Base-by-base conservation (phyloP, 2,113 vertebrate genomes). In the Crotalus horridus region DNA sequence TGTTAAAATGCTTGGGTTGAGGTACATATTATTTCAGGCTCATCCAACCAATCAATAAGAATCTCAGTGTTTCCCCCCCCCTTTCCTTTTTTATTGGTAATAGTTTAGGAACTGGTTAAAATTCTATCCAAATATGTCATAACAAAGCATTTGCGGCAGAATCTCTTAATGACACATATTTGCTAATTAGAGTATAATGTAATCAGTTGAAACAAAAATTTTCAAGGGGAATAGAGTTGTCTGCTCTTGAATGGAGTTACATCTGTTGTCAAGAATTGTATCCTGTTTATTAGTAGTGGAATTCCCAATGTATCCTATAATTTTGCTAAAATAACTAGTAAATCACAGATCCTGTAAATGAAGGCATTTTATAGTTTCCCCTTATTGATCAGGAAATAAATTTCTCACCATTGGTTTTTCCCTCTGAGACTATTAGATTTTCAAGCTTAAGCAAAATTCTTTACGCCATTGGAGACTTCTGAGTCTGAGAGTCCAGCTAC, bases 401-500 rank as follows among this genome's bases (percentile, higher is more conserved):
- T 93, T 95, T 96, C 64, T 94, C 91, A 86, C 29, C 74, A n/a
- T 92, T 92, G 26, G 39, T 43, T 96, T 64, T 93, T 69, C 61
- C 93, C 93, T 69, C 93, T 93, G 54, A 91, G 89, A 46, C 53
- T 74, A 90, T 61, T 92, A 43, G 17, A 53, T 91, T 96, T 95
- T 29, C 89, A 85, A 90, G 90, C 94, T 94, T 94, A 93, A 48
- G 94, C 74, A 55, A 90, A 53, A 94, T 69, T 91, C 39, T 93
- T 96, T 89, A 94, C 94, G 54, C 56, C 86, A 51, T 91, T 94
- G 0, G 26, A 96, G 64, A 56, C 93, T 12, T 61, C 89, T 90
- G 92, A 55, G 61, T 91, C 89, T 64, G 64, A 81, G 58, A 94
- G 81, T 48, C 0, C 64, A 93, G 3, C 33, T 85, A 46, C 51